phyloP scores from a whole-genome alignment of 2,888 invertebrate species.

The Chironomus tentans region DNA sequence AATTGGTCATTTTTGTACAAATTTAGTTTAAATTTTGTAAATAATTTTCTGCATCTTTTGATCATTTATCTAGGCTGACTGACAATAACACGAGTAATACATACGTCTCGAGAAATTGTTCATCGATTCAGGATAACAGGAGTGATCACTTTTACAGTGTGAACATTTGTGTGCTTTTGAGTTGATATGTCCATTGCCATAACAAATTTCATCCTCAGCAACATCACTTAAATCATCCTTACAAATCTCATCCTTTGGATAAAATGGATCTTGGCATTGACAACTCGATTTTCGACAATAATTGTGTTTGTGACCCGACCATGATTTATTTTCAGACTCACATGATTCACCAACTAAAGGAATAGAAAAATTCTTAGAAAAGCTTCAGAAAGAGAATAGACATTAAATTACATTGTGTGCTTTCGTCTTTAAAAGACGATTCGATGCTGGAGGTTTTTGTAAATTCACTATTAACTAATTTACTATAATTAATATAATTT shows the following conservation, averaged over 20 bases:
- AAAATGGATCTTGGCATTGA: slow-evolving; percentile 38
- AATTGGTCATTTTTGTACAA: no score
- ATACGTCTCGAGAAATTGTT: neutral
- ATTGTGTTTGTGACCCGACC: slow-evolving; percentile 33
- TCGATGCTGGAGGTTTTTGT: neutral
- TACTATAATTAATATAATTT: slow-evolving; percentile 5
- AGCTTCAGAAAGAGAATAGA: neutral
- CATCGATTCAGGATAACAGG: slow-evolving; percentile 33
- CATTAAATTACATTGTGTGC: slow-evolving; percentile 4
- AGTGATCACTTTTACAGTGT: slow-evolving; percentile 39
- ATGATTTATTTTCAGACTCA: slow-evolving; percentile 31
- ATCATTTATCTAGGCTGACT: neutral
- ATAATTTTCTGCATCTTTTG: no score
- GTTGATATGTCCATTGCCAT: slow-evolving; percentile 36
- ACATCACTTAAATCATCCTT: slow-evolving; percentile 41
- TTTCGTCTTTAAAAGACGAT: slow-evolving; percentile 15
- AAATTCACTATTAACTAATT: neutral
- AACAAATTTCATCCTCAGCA: slow-evolving; percentile 37
- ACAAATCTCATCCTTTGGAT: slow-evolving; percentile 36
- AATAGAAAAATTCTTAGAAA: neutral
- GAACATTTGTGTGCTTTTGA: slow-evolving; percentile 34
- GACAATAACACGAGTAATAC: neutral
- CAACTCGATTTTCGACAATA: slow-evolving; percentile 38
- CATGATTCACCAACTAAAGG: slow-evolving; percentile 29
- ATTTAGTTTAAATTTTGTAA: no score